Percentiles rank a stretch among this genome's conserved stretches.
These are phyloP conservation scores for Rhinogobio ventralis DNA, from an alignment of 2,797 vertebrate genomes.

Conservation along the genomic window DNA sequence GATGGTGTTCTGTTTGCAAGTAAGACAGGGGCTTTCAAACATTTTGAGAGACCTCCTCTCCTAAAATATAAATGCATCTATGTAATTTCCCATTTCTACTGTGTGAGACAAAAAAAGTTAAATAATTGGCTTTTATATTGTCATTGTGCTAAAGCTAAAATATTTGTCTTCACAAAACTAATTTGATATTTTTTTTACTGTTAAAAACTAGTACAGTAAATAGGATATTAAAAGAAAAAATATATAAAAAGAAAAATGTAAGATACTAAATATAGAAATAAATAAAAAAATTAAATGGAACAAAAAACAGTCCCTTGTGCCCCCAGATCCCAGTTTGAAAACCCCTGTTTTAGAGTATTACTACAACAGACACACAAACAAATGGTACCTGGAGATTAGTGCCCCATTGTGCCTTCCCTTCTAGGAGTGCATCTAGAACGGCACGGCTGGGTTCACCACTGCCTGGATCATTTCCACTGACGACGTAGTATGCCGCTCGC, in stretches of 20 bases:
- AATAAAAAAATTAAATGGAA: background rate
- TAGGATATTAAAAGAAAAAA: background rate
- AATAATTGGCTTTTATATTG: background rate
- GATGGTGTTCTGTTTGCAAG: background rate
- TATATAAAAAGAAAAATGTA: background rate
- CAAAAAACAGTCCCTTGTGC: background rate
- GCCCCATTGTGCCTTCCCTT: conserved; percentile 97
- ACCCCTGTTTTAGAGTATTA: background rate
- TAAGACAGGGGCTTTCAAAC: background rate
- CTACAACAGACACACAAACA: background rate
- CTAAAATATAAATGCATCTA: background rate
- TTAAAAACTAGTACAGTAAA: background rate
- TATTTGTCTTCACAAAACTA: background rate
- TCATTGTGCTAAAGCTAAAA: background rate
- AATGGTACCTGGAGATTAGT: conserved; percentile 92
- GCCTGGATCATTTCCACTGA: conserved; percentile 93
- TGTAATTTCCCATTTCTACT: background rate
- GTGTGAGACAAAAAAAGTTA: background rate
- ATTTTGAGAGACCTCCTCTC: background rate
- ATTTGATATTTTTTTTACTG: no score
- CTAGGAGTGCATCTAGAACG: conserved; percentile 92
- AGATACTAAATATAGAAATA: background rate
- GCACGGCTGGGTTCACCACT: conserved; percentile 94
- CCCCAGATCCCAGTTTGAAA: background rate
- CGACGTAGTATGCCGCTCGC: conserved; percentile 93